phyloP scores from a whole-genome alignment of 2,888 invertebrate species.

The Andrena bicolor region DNA sequence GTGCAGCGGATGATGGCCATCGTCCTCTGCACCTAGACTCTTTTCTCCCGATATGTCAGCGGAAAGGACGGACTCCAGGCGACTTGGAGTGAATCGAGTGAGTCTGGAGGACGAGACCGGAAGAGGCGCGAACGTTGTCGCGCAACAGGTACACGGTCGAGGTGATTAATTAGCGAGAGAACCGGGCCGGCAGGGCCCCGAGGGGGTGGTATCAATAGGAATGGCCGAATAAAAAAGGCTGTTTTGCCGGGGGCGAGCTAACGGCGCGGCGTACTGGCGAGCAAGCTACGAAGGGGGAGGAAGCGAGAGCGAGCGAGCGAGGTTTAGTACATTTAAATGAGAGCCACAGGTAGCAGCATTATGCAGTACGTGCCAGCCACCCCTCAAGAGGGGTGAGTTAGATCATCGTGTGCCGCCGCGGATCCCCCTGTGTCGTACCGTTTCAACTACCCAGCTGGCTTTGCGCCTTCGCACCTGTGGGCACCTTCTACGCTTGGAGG shows the following conservation, averaged over 20 bases:
- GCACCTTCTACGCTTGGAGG: constrained; percentile 14
- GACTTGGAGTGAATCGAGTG: background rate
- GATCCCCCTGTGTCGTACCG: constrained; percentile 71
- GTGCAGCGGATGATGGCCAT: constrained; percentile 62
- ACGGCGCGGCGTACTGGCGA: constrained; percentile 32
- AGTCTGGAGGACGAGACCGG: constrained; percentile 14
- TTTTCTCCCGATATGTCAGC: background rate
- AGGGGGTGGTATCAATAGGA: constrained; percentile 72
- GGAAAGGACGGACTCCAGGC: background rate
- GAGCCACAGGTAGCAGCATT: constrained; percentile 83
- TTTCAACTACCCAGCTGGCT: constrained; percentile 73
- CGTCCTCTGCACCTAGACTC: constrained; percentile 12
- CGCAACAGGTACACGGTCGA: constrained; percentile 78
- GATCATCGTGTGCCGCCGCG: constrained; percentile 76
- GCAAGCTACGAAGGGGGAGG: constrained; percentile 23
- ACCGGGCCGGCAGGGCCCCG: constrained; percentile 27
- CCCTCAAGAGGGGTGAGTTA: constrained; percentile 78
- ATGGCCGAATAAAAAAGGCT: constrained; percentile 69
- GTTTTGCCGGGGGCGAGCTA: constrained; percentile 56
- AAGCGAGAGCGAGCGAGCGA: constrained; percentile 63
- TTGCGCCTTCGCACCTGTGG: constrained; percentile 73
- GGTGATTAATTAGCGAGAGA: constrained; percentile 77
- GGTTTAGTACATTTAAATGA: constrained; percentile 83
- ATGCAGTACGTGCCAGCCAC: constrained; percentile 81
- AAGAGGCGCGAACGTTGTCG: constrained; percentile 33